These are phyloP conservation scores for Pachymerium ferrugineum DNA, from an alignment of 2,888 invertebrate species.

Conservation along the genomic window DNA sequence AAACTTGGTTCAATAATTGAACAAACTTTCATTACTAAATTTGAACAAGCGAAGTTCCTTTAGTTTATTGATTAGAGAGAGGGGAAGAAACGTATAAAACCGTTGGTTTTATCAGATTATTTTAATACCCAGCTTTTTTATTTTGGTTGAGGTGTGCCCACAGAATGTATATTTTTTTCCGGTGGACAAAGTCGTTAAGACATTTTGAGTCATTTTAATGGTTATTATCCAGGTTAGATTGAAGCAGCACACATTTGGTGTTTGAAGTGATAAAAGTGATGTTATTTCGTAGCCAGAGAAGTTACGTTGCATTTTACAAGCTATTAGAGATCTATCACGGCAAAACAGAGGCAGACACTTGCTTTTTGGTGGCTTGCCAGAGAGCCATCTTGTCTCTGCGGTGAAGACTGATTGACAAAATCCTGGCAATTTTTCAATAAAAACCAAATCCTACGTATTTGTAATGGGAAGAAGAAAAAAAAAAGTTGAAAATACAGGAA, in stretches of 20 bases:
- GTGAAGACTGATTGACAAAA: conserved; percentile 27
- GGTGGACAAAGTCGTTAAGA: too few species aligned
- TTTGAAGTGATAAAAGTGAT: too few species aligned
- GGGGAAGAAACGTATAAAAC: background rate
- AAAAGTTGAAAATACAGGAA: background rate
- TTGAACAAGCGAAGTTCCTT: background rate
- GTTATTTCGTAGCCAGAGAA: too few species aligned
- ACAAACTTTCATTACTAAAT: too few species aligned
- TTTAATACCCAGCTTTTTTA: too few species aligned
- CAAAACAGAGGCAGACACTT: conserved; percentile 24
- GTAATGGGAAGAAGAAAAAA: background rate
- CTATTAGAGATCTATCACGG: conserved; percentile 22
- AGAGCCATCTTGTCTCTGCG: conserved; percentile 22
- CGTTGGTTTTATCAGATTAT: background rate
- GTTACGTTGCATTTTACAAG: conserved; percentile 21
- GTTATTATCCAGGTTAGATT: too few species aligned
- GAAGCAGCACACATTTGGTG: too few species aligned
- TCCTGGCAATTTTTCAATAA: conserved; percentile 27
- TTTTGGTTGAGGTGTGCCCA: too few species aligned
- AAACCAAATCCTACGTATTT: conserved; percentile 9
- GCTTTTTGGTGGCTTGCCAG: conserved; percentile 27
- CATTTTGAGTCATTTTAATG: too few species aligned
- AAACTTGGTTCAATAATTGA: background rate
- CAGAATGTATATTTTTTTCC: too few species aligned
- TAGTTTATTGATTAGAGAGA: background rate